Percentiles rank a stretch among this genome's conserved stretches.
Evolutionary conservation across 1,140 invertebrate species (phyloP).

Genomic region (Papilio aristodemus): DNA sequence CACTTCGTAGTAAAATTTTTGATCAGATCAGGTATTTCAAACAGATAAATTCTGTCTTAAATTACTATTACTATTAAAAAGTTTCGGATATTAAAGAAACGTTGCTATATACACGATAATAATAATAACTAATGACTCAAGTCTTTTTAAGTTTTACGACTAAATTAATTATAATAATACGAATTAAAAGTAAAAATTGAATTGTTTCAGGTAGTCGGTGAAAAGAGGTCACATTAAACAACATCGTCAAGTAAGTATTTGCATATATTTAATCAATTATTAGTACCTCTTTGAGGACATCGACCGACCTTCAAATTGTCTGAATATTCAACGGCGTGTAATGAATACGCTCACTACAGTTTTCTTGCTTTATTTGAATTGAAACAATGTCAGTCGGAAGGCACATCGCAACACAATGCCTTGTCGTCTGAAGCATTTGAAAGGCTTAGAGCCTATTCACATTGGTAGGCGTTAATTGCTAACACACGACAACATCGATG

Average conservation of each 20-base stretch:
- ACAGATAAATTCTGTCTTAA: too few relatives aligned
- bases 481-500: too few relatives aligned
- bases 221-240: slow-evolving; percentile 12
- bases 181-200: not conserved
- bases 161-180: too few relatives aligned
- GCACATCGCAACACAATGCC: slow-evolving; percentile 14
- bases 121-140: too few relatives aligned
- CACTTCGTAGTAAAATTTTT: too few relatives aligned
- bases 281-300: slow-evolving; percentile 31
- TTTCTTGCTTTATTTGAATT: slow-evolving; percentile 24
- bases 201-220: slow-evolving; percentile 24
- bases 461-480: not conserved
- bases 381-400: slow-evolving; percentile 18
- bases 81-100: too few relatives aligned
- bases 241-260: slow-evolving; percentile 30
- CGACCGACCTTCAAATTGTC: slow-evolving; percentile 36
- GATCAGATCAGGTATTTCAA: too few relatives aligned
- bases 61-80: too few relatives aligned
- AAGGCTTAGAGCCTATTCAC: not conserved
- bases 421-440: slow-evolving; percentile 2
- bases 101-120: too few relatives aligned
- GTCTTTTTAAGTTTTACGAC: too few relatives aligned
- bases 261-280: slow-evolving; percentile 15
- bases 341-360: slow-evolving; percentile 22
- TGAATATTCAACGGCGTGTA: slow-evolving; percentile 37